Conservation (phyloP, 2,113 vertebrate genomes). For the Myxocyprinus asiaticus region DNA sequence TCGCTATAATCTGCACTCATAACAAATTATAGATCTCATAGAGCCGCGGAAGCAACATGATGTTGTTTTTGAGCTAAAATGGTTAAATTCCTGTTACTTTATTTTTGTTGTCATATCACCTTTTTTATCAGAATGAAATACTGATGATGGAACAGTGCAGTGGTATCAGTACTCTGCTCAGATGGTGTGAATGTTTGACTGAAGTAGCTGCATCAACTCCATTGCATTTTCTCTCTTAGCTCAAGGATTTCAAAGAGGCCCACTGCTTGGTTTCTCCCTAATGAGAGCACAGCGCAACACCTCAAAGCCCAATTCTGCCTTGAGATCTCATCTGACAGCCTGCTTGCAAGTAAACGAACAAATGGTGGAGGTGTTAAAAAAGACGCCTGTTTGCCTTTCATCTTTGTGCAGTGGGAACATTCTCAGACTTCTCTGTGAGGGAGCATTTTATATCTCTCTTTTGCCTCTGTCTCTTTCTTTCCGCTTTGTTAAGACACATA, state of each 20-base stretch:
- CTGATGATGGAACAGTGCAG: slow-evolving; percentile 27
- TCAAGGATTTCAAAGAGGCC: slow-evolving; percentile 54
- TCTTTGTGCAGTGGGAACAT: slow-evolving; percentile 43
- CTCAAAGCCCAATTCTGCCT: slow-evolving; percentile 51
- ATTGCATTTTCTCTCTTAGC: slow-evolving; percentile 27
- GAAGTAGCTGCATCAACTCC: slow-evolving; percentile 39
- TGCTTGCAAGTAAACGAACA: slow-evolving; percentile 48
- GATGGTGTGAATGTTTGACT: slow-evolving; percentile 11
- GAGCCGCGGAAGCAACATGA: neutral
- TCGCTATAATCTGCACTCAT: too few relatives aligned
- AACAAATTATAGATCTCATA: too few relatives aligned
- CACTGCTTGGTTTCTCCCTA: slow-evolving; percentile 37
- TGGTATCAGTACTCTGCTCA: slow-evolving; percentile 17
- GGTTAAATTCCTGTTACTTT: neutral
- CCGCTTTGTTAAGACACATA: neutral
- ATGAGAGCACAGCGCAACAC: slow-evolving; percentile 49
- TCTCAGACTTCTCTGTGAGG: slow-evolving; percentile 24
- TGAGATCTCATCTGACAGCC: slow-evolving; percentile 59
- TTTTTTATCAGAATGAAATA: slow-evolving; percentile 37
- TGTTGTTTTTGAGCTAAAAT: slow-evolving; percentile 5
- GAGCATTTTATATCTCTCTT: neutral
- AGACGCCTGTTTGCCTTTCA: slow-evolving; percentile 47
- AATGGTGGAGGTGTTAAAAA: slow-evolving; percentile 47
- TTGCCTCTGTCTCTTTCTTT: neutral
- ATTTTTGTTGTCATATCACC: neutral